A percentile compares a stretch with the other conserved stretches of the same genome.
phyloP scores from a whole-genome alignment of 2,888 invertebrate genomes.

The Latrodectus elegans region DNA sequence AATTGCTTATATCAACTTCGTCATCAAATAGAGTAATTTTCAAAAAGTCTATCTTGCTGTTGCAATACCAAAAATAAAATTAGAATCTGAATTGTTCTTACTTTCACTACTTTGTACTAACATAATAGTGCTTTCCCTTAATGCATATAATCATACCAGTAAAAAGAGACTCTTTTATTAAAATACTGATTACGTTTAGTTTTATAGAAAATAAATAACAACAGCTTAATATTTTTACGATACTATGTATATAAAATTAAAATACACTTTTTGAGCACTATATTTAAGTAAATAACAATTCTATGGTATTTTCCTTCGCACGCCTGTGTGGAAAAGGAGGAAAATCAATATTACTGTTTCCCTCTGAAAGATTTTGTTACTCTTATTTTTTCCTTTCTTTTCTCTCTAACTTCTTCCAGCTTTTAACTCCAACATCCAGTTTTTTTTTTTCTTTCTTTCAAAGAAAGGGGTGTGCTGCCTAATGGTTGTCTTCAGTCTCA shows the following conservation, averaged over 20 bases:
- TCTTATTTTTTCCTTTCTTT: neutral
- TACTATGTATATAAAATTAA: neutral
- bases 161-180: too few species aligned
- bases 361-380: neutral
- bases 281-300: neutral
- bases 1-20: too few species aligned
- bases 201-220: too few species aligned
- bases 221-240: too few species aligned
- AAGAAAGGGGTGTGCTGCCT: conserved; percentile 40
- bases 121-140: too few species aligned
- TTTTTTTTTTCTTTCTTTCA: conserved; percentile 17
- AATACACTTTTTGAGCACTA: neutral
- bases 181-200: too few species aligned
- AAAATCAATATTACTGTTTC: conserved; percentile 20
- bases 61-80: too few species aligned
- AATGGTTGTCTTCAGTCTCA: conserved; percentile 54
- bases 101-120: too few species aligned
- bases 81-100: too few species aligned
- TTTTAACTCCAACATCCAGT: conserved; percentile 16
- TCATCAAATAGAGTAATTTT: too few species aligned
- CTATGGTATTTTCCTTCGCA: neutral
- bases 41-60: too few species aligned
- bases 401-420: conserved; percentile 6
- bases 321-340: neutral
- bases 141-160: too few species aligned